A percentile compares a stretch with the other conserved stretches of the same genome.
Conservation (phyloP, 2,888 invertebrate genomes). For the Trilocha varians region DNA sequence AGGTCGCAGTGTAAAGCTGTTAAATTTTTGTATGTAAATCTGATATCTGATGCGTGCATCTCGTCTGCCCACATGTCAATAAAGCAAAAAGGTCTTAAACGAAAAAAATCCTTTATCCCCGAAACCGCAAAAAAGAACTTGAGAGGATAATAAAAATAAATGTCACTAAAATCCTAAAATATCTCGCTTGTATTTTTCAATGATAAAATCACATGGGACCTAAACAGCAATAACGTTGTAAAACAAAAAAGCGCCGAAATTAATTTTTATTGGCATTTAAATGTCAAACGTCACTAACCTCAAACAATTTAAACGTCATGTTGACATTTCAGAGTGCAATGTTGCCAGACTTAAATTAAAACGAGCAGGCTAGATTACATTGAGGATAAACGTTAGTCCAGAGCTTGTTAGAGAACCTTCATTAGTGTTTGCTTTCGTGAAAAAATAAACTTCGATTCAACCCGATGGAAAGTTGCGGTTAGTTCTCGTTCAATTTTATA, state of each 20-base stretch:
- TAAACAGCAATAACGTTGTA: too few relatives aligned
- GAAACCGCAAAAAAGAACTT: too few relatives aligned
- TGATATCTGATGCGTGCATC: too few relatives aligned
- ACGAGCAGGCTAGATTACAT: constrained; percentile 37
- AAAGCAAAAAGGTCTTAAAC: too few relatives aligned
- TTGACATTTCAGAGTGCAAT: constrained; percentile 2
- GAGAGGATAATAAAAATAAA: too few relatives aligned
- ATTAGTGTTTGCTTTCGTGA: constrained; percentile 55
- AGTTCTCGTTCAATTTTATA: background rate
- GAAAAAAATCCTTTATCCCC: too few relatives aligned
- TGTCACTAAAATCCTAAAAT: too few relatives aligned
- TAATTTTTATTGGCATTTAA: background rate
- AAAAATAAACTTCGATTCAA: constrained; percentile 18
- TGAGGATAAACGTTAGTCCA: constrained; percentile 47
- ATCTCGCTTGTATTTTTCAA: too few relatives aligned
- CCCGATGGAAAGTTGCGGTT: background rate
- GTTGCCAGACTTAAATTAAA: constrained; percentile 6
- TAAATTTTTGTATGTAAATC: too few relatives aligned
- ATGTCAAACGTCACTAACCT: background rate
- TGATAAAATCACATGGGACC: too few relatives aligned
- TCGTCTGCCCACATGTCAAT: too few relatives aligned
- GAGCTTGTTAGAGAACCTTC: constrained; percentile 56
- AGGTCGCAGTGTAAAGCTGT: too few relatives aligned
- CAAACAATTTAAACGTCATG: constrained; percentile 4
- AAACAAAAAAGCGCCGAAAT: background rate